A percentile compares a stretch with the other conserved stretches of the same genome.
Evolutionary conservation across 2,888 invertebrate genomes (phyloP).

Genomic region (Linyphia triangularis): DNA sequence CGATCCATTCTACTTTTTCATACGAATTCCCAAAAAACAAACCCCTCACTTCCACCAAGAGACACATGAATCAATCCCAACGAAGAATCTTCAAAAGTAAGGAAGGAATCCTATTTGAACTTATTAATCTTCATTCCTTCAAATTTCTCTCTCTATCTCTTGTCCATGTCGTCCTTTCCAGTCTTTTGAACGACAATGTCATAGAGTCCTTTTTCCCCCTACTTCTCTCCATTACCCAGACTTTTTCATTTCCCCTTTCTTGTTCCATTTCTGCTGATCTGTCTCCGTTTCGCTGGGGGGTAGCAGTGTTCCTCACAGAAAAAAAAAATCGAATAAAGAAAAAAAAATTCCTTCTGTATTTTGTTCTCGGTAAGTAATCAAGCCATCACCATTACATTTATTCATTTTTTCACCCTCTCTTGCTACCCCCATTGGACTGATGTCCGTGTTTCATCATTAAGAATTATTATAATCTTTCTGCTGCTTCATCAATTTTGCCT

Average conservation of each 20-base stretch:
- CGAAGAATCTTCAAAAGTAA: background rate
- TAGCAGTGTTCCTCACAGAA: background rate
- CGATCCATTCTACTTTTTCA: no score
- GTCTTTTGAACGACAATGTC: background rate
- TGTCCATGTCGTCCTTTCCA: background rate
- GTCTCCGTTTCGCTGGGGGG: background rate
- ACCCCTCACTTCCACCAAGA: background rate
- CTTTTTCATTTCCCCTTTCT: background rate
- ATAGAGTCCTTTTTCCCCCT: background rate
- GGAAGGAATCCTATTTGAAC: conserved; percentile 44
- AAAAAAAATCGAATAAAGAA: background rate
- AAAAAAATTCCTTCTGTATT: conserved; percentile 18
- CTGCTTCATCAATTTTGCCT: conserved; percentile 44
- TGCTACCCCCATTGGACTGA: background rate
- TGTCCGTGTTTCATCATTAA: conserved; percentile 54
- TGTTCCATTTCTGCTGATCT: conserved; percentile 42
- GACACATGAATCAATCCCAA: background rate
- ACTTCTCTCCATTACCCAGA: background rate
- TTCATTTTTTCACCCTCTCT: conserved; percentile 16
- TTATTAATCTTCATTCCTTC: conserved; percentile 66
- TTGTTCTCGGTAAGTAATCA: conserved; percentile 56
- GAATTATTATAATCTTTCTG: conserved; percentile 55
- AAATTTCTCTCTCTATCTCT: conserved; percentile 36
- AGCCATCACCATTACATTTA: conserved; percentile 57
- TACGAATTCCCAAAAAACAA: no score